Evolutionary conservation across 1,140 invertebrate genomes (phyloP).

Genomic region (Drosophila melanica): DNA sequence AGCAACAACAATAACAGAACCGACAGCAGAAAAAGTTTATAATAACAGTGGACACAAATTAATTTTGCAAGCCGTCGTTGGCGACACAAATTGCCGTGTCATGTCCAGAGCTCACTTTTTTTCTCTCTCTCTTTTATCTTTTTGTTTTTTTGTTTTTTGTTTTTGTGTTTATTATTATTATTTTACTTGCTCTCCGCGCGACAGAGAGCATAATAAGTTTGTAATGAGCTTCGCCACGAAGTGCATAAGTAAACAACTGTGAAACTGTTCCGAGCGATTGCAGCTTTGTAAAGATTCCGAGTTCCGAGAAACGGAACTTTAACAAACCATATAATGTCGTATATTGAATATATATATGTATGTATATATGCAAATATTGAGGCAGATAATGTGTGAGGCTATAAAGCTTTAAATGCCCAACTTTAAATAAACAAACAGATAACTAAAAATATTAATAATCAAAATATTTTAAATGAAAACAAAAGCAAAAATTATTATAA

Average conservation of each 20-base stretch:
- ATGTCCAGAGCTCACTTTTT: slow-evolving; percentile 73
- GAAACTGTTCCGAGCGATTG: too few species aligned
- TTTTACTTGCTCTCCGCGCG: slow-evolving; percentile 28
- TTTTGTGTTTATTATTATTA: slow-evolving; percentile 39
- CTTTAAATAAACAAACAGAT: too few species aligned
- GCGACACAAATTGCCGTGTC: slow-evolving; percentile 80
- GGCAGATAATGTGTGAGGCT: too few species aligned
- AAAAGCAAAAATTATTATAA: too few species aligned
- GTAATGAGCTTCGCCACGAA: slow-evolving; percentile 16
- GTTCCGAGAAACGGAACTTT: too few species aligned
- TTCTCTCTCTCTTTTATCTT: slow-evolving; percentile 24
- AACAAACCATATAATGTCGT: too few species aligned
- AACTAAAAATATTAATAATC: too few species aligned
- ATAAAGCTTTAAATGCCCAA: too few species aligned
- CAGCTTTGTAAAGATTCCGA: too few species aligned
- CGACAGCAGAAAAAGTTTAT: slow-evolving; percentile 64
- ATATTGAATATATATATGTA: too few species aligned
- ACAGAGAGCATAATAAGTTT: slow-evolving; percentile 24
- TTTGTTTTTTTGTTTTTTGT: slow-evolving; percentile 16
- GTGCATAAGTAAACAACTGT: not conserved
- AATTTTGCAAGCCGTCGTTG: slow-evolving; percentile 77
- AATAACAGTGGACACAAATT: slow-evolving; percentile 81
- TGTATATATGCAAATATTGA: too few species aligned
- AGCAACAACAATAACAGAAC: slow-evolving; percentile 48
- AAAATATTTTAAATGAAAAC: too few species aligned